A percentile compares a stretch with the other conserved stretches of the same genome.
Conservation (phyloP, 1,140 invertebrate genomes). For the Drosophila ficusphila region DNA sequence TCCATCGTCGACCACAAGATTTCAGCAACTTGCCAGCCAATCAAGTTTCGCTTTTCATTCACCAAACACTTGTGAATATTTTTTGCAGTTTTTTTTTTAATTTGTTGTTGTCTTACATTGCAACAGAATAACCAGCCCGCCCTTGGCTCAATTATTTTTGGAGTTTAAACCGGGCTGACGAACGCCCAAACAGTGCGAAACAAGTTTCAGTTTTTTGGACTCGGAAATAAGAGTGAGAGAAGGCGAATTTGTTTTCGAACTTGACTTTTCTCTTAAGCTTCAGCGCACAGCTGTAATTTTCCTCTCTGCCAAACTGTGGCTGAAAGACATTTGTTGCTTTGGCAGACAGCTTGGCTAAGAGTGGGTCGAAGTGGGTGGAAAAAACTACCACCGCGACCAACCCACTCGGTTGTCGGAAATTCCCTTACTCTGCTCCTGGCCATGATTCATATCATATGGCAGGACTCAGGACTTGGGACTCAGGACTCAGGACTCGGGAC, state of each 20-base stretch:
- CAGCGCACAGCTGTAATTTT: slow-evolving; percentile 3
- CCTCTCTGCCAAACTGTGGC: background rate
- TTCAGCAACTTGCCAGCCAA: slow-evolving; percentile 20
- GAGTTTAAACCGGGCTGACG: slow-evolving; percentile 35
- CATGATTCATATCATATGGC: slow-evolving; percentile 37
- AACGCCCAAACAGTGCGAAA: slow-evolving; percentile 61
- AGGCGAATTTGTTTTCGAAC: slow-evolving; percentile 40
- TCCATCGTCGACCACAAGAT: slow-evolving; percentile 6
- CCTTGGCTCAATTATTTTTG: slow-evolving; percentile 74
- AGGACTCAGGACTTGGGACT: background rate
- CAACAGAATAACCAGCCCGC: slow-evolving; percentile 66
- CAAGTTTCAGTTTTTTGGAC: slow-evolving; percentile 49
- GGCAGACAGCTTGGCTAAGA: slow-evolving; percentile 29
- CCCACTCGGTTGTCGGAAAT: slow-evolving; percentile 24
- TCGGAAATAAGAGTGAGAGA: slow-evolving; percentile 31
- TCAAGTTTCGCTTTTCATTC: slow-evolving; percentile 73
- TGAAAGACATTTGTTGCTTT: slow-evolving; percentile 70
- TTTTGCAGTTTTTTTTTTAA: slow-evolving; percentile 19
- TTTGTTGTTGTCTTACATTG: slow-evolving; percentile 41
- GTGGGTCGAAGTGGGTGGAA: slow-evolving; percentile 3
- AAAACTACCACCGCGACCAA: slow-evolving; percentile 2
- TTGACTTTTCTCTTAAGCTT: slow-evolving; percentile 17
- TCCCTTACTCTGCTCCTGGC: slow-evolving; percentile 9
- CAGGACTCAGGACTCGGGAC: too few relatives aligned
- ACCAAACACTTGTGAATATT: slow-evolving; percentile 32